Conservation (phyloP, 2,888 invertebrate species). For the Gonocerus acuteangulatus region DNA sequence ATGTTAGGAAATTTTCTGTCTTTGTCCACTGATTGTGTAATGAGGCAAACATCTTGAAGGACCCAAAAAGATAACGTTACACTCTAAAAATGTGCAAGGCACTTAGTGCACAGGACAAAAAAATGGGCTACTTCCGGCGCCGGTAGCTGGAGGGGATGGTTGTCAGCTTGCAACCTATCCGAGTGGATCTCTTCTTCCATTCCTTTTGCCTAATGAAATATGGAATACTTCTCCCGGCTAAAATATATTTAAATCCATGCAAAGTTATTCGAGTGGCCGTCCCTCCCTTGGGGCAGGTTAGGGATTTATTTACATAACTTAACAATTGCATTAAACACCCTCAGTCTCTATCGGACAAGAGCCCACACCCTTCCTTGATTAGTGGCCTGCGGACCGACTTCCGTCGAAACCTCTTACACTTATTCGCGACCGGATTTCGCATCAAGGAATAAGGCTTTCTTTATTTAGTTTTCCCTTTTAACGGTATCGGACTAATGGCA, state of each 20-base stretch:
- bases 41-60: no score
- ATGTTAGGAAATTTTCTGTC: no score
- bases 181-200: background rate
- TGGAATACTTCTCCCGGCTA: slow-evolving; percentile 9
- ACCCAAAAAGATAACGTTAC: no score
- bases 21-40: no score
- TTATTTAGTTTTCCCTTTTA: no score
- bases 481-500: no score
- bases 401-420: background rate
- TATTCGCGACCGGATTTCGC: no score
- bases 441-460: no score
- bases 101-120: no score
- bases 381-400: background rate
- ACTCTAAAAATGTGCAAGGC: no score
- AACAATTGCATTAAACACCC: slow-evolving; percentile 22
- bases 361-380: slow-evolving; percentile 12
- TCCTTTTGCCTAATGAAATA: slow-evolving; percentile 23
- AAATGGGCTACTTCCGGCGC: slow-evolving; percentile 3
- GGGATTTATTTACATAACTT: slow-evolving; percentile 22
- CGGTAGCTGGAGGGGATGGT: background rate
- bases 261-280: slow-evolving; percentile 16
- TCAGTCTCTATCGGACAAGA: background rate
- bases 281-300: slow-evolving; percentile 14
- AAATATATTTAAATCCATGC: slow-evolving; percentile 19
- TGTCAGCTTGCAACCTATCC: background rate